Evolutionary conservation across 2,888 invertebrate species (phyloP), one percentile per base, ranked within the genome.

Genomic region (Trachelus stipa): DNA sequence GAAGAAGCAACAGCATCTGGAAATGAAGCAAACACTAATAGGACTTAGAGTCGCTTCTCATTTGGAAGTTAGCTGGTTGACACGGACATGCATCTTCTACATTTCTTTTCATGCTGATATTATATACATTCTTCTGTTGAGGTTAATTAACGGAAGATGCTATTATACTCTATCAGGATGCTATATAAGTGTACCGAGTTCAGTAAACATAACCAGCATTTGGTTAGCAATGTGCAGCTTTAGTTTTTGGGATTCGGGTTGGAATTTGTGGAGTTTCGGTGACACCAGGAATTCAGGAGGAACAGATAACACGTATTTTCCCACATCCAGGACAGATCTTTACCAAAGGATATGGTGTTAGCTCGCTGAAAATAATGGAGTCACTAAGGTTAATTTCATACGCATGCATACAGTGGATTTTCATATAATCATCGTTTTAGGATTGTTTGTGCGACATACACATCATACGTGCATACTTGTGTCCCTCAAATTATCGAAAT

Each of bases 1-100:
- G 95, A 98, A 98, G 95, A 98, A 99, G 94, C 98, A 99, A 94
- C 99, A 99, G 95, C 98, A 98, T 94, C 98, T 98, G 93, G 92
- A 95, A 94, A 93, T 89, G 90, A 92, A 92, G 89, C 90, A 91
- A 89, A 91, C 89, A 89, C 90, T 91, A 91, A 90, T 91, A 88
- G 90, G 90, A 90, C 90, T 90, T 91, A 91, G 90, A 90, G 88
- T 90, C 88, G 87, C 85, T 86, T 86, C 85, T 83, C 80, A 79
- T 82, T 68, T 79, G 74, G 73, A 69, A 75, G 68, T 35, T 68
- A 73, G 69, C 76, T 80, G n/a, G 82, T 84, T 81, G 79, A 87
- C 85, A 87, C 81, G 79, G 79, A 86, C 86, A 87, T 88, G 86
- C 87, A 84, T 69, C 80, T 6, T 56, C 56, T 56, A 56, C 23